Conservation (phyloP, 2,888 invertebrate species). For the Rugalucina vietnamica region DNA sequence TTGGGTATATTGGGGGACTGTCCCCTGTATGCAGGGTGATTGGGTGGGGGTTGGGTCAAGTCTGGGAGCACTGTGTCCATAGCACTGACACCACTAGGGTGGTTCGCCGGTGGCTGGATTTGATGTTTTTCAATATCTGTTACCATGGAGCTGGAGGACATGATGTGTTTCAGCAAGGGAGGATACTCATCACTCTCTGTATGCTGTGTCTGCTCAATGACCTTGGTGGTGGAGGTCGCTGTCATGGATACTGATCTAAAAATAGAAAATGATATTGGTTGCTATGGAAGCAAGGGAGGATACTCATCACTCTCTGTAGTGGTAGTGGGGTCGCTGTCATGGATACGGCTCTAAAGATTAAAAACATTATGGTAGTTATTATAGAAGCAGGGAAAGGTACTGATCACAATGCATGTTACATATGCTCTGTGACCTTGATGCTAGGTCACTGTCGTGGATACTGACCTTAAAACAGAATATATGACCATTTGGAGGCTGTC, state of each 20-base stretch:
- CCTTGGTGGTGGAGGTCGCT: constrained; percentile 6
- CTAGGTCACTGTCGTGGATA: constrained; percentile 51
- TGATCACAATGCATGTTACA: no score
- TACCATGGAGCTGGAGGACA: constrained; percentile 92
- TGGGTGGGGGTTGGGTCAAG: constrained; percentile 58
- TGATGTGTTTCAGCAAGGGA: constrained; percentile 89
- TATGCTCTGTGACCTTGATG: neutral
- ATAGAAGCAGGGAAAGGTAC: no score
- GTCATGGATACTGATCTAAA: constrained; percentile 60
- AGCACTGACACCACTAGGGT: neutral
- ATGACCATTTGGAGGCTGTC: no score
- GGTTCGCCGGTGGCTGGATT: constrained; percentile 1
- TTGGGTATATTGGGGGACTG: constrained; percentile 40
- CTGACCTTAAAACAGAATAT: constrained; percentile 43
- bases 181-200: constrained; percentile 59
- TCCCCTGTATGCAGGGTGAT: constrained; percentile 59
- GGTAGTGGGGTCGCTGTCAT: no score
- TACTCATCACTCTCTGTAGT: constrained; percentile 45
- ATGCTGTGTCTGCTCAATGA: constrained; percentile 1
- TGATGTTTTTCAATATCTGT: constrained; percentile 91
- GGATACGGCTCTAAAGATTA: no score
- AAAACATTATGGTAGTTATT: no score
- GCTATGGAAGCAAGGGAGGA: constrained; percentile 86
- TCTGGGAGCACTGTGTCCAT: constrained; percentile 18
- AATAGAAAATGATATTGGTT: neutral